phyloP scores from a whole-genome alignment of 2,888 invertebrate genomes.

The Drosophila melanosoma region DNA sequence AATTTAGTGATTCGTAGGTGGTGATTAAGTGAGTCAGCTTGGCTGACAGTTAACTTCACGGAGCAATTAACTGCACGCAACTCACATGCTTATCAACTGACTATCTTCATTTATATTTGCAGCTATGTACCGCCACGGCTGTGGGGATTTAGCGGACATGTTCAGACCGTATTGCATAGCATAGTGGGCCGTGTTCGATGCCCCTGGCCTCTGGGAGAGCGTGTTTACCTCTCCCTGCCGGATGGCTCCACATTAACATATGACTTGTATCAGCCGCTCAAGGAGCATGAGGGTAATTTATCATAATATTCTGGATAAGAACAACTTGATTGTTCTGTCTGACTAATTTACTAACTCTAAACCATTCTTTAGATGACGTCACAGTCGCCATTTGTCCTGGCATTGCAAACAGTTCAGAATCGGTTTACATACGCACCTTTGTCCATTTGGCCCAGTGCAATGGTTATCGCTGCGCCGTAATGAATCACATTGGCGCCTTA shows the following conservation, averaged over 20 bases:
- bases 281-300: constrained; percentile 78
- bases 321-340: neutral
- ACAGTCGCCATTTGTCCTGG: constrained; percentile 96
- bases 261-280: constrained; percentile 94
- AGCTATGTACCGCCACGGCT: constrained; percentile 95
- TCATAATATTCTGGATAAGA: neutral
- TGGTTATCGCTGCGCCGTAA: constrained; percentile 95
- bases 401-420: constrained; percentile 97
- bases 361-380: constrained; percentile 89
- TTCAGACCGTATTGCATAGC: constrained; percentile 96
- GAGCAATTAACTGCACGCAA: constrained; percentile 39
- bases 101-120: constrained; percentile 78
- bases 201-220: constrained; percentile 94
- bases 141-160: constrained; percentile 98
- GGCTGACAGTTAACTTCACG: constrained; percentile 5
- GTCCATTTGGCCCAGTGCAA: constrained; percentile 96
- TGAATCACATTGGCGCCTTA: constrained; percentile 97
- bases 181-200: constrained; percentile 94
- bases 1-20: neutral
- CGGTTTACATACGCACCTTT: constrained; percentile 96
- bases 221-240: constrained; percentile 90
- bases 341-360: neutral
- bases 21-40: constrained; percentile 7
- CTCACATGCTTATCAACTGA: constrained; percentile 5
- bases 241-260: constrained; percentile 97